Conservation (phyloP, 2,113 vertebrate genomes). For the Melanostigma gelatinosum region DNA sequence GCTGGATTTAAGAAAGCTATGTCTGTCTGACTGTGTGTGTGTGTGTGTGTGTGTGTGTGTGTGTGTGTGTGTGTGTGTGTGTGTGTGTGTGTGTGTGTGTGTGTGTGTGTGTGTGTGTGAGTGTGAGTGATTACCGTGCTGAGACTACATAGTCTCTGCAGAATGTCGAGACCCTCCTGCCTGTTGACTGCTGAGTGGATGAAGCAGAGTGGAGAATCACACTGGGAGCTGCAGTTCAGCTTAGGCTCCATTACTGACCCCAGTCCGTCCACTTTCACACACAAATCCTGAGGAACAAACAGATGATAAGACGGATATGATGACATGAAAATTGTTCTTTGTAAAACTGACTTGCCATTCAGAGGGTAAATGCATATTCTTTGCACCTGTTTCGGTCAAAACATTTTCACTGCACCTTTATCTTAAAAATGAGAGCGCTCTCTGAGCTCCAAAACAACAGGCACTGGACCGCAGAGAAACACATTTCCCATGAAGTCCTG, state of each 20-base stretch:
- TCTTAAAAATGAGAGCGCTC: background rate
- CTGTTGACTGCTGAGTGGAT: constrained; percentile 77
- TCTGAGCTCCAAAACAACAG: background rate
- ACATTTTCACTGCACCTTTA: background rate
- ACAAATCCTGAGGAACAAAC: constrained; percentile 59
- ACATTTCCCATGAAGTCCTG: background rate
- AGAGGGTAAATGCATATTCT: background rate
- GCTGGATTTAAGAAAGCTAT: background rate
- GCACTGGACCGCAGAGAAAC: background rate
- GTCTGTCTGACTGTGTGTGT: background rate
- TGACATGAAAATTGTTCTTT: background rate
- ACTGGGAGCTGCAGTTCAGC: constrained; percentile 92
- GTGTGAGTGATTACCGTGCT: constrained; percentile 79
- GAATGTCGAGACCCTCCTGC: constrained; percentile 77
- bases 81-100: background rate
- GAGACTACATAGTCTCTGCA: constrained; percentile 88
- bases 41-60: background rate
- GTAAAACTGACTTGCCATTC: background rate
- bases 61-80: background rate
- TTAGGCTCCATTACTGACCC: constrained; percentile 85
- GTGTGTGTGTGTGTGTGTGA: background rate
- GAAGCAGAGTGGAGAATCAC: constrained; percentile 80
- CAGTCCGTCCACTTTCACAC: constrained; percentile 59
- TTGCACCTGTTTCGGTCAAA: background rate
- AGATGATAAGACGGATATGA: background rate